These are phyloP conservation scores for Drosophila albomicans DNA, from an alignment of 1,140 invertebrate genomes.

Conservation along the genomic window DNA sequence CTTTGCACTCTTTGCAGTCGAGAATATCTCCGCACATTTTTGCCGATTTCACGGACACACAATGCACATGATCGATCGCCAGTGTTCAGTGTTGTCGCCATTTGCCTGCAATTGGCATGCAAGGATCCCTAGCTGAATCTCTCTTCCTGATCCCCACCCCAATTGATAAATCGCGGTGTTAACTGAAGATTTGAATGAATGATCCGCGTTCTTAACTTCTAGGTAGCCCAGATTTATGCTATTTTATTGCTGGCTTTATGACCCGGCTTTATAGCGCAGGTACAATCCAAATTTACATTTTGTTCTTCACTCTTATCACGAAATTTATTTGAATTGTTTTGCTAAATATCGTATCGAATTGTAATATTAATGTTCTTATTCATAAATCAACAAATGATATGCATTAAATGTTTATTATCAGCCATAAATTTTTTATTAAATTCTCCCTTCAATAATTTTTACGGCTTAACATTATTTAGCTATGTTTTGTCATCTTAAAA, in stretches of 20 bases:
- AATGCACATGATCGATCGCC: slow-evolving; percentile 50
- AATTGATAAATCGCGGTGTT: slow-evolving; percentile 71
- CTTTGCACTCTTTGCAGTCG: slow-evolving; percentile 29
- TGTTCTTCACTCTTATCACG: not conserved
- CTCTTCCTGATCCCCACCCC: slow-evolving; percentile 24
- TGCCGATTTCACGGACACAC: slow-evolving; percentile 37
- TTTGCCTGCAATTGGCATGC: slow-evolving; percentile 57
- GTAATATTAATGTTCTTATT: not conserved
- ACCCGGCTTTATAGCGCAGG: slow-evolving; percentile 51
- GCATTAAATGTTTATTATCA: not conserved
- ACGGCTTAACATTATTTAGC: no score
- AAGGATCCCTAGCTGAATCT: slow-evolving; percentile 8
- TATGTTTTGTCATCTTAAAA: no score
- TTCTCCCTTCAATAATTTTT: no score
- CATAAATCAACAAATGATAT: not conserved
- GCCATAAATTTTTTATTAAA: not conserved
- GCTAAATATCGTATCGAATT: not conserved
- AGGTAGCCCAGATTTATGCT: slow-evolving; percentile 37
- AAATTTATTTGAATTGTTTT: not conserved
- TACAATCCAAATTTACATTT: not conserved
- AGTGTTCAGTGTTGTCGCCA: slow-evolving; percentile 21
- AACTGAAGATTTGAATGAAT: slow-evolving; percentile 74
- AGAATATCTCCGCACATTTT: slow-evolving; percentile 21
- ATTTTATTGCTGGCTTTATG: slow-evolving; percentile 57
- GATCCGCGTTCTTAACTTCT: slow-evolving; percentile 51